Base-by-base conservation (phyloP, 2,888 invertebrate genomes). In the Dicycla oo region DNA sequence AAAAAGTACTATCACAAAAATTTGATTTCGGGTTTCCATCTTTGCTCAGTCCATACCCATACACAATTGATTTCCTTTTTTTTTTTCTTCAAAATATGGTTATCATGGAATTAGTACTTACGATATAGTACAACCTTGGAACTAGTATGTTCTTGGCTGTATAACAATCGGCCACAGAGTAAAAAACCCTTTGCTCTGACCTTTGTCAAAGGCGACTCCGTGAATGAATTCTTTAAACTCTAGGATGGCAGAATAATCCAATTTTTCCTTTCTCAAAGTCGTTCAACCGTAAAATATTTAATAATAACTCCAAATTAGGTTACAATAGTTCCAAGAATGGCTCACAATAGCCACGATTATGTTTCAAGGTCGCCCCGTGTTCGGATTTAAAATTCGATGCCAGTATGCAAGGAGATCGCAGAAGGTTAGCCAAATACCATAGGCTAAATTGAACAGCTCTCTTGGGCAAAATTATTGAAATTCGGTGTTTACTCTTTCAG, bases 261-360 rank as follows among this genome's bases (percentile, higher is more conserved):
- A 49, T 58, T 78, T 30, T 78, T 45, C 45, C 58, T 69, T 78
- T 69, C 47, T 38, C 3, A 23, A 69, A 74, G 64, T 67, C 72
- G 57, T 82, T 82, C 64, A 65, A 80, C 62, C 49, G 60, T 58
- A 64, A 76, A 78, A 81, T 79, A 78, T 82, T 67, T 69, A 77
- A 84, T 80, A 84, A 81, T 73, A 82, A 62, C 60, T 61, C 80
- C 78, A 73, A 83, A 85, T 85, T 83, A 69, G 85, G 85, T 85
- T 85, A 85, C 78, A 75, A 79, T 71, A 65, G 47, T 81, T 71
- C 85, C 78, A 74, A 81, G 84, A 81, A 81, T 69, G 78, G 84
- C 67, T 60, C 63, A 80, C 83, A 84, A 81, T 82, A 20, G 70
- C 23, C 40, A 57, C 85, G 63, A 75, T 81, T 74, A 81, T 69